phyloP scores from a whole-genome alignment of 2,113 vertebrate genomes.

The Dipodomys merriami region DNA sequence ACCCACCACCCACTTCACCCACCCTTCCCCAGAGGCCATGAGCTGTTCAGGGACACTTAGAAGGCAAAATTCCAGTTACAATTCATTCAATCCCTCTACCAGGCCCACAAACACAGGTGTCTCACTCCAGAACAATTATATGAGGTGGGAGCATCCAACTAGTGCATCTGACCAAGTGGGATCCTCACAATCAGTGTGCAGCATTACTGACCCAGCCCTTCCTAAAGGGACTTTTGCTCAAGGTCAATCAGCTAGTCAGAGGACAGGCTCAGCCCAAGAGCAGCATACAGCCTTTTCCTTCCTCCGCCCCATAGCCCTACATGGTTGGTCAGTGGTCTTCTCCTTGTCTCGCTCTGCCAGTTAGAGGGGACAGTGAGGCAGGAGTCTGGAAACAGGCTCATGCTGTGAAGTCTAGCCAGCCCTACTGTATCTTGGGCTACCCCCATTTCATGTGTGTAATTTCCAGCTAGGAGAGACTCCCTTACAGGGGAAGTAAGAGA shows the following conservation, averaged over 20 bases:
- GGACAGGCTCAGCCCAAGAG: background rate
- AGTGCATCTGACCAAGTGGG: background rate
- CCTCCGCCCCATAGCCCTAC: background rate
- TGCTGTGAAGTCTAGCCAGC: background rate
- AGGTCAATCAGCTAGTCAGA: background rate
- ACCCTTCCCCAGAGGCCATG: background rate
- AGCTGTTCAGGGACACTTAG: background rate
- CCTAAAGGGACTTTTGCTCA: background rate
- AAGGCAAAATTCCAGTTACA: conserved; percentile 12
- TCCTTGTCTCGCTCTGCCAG: background rate
- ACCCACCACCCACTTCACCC: background rate
- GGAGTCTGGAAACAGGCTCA: background rate
- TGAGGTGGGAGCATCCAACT: background rate
- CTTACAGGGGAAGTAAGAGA: background rate
- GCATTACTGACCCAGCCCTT: background rate
- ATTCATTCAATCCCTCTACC: background rate
- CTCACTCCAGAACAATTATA: background rate
- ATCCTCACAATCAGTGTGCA: background rate
- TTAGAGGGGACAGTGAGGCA: background rate
- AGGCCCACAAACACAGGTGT: background rate
- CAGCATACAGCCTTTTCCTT: background rate
- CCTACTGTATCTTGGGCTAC: background rate
- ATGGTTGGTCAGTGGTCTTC: background rate
- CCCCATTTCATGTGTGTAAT: background rate
- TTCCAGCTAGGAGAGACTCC: background rate